These are phyloP conservation scores for Pteropus rufus DNA, from an alignment of 2,797 vertebrate species.

Conservation along the genomic window DNA sequence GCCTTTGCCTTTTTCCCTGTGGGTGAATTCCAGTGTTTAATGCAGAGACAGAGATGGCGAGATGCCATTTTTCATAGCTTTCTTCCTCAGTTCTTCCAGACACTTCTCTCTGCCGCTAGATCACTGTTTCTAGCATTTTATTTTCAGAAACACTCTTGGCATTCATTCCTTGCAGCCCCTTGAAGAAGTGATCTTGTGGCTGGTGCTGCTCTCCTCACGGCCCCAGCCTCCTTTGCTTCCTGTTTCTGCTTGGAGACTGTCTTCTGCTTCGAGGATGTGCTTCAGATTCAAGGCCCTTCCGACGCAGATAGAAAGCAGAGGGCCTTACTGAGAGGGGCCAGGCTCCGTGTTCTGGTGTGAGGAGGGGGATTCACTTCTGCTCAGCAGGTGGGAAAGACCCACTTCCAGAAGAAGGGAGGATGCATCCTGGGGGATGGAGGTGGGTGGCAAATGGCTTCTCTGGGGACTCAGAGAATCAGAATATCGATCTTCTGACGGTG, in stretches of 20 bases:
- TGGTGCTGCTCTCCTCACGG: fast-evolving
- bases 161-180: not conserved
- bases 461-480: not conserved
- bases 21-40: not conserved
- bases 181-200: not conserved
- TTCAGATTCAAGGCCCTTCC: not conserved
- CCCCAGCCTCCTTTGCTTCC: too few relatives aligned
- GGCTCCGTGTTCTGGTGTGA: fast-evolving
- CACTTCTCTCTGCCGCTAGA: not conserved
- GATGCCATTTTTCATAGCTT: not conserved
- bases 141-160: not conserved
- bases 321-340: not conserved
- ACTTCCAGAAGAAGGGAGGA: not conserved
- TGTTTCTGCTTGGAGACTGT: not conserved
- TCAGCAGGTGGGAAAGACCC: not conserved
- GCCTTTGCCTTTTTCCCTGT: not conserved
- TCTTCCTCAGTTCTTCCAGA: not conserved
- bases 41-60: not conserved
- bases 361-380: not conserved
- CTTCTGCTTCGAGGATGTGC: not conserved
- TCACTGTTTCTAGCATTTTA: not conserved
- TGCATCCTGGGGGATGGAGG: not conserved
- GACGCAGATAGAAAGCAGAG: fast-evolving
- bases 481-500: not conserved
- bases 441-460: not conserved